Conservation (phyloP, 2,797 vertebrate species). For the Cetoscarus ocellatus region DNA sequence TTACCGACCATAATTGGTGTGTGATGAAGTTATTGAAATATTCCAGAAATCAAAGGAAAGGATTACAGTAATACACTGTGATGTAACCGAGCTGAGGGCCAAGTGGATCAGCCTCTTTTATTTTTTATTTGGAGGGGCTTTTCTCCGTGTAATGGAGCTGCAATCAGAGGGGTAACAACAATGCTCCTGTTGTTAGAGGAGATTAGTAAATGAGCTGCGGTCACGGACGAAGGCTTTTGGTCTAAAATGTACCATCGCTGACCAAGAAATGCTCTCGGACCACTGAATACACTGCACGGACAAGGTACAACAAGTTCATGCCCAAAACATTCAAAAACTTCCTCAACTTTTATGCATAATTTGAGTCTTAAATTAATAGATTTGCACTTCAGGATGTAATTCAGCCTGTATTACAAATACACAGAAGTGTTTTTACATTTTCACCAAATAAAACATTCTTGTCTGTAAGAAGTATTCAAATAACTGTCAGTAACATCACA, state of each 20-base stretch:
- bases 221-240: conserved; percentile 30
- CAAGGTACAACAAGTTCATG: conserved; percentile 1
- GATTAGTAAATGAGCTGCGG: conserved; percentile 43
- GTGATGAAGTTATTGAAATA: conserved; percentile 9
- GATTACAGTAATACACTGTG: conserved; percentile 39
- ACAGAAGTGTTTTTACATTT: conserved; percentile 36
- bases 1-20: conserved; percentile 15
- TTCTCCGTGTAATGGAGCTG: conserved; percentile 19
- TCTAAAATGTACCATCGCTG: not conserved
- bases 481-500: not conserved
- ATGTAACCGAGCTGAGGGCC: conserved; percentile 24
- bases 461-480: not conserved
- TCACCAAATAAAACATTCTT: conserved; percentile 18
- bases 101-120: conserved; percentile 25
- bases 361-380: not conserved
- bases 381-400: not conserved
- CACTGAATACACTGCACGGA: conserved; percentile 10
- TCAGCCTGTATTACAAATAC: conserved; percentile 5
- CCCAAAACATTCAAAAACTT: conserved; percentile 3
- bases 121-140: conserved; percentile 24
- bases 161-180: conserved; percentile 33
- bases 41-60: conserved; percentile 22
- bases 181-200: conserved; percentile 43
- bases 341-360: not conserved
- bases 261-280: conserved; percentile 8